Evolutionary conservation across 2,113 vertebrate species (phyloP).

Genomic region (Dipodomys ordii): DNA sequence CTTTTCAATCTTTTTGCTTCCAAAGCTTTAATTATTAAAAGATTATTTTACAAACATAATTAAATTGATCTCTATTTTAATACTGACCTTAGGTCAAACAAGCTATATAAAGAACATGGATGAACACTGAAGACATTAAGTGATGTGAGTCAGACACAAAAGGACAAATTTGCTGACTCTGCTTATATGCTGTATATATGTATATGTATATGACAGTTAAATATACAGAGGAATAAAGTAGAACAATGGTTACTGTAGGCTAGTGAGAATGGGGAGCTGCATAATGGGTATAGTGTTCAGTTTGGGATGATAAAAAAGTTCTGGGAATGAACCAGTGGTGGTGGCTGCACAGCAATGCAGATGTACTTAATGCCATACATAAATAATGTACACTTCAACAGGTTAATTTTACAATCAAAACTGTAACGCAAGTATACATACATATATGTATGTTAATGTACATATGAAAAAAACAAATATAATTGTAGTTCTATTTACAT

Average conservation of each 20-base stretch:
- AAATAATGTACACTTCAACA: background rate
- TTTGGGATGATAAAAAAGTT: background rate
- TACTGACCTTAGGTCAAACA: background rate
- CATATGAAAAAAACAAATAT: too few relatives aligned
- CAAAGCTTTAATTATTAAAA: background rate
- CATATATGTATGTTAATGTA: too few relatives aligned
- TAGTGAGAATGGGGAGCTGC: background rate
- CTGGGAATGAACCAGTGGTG: background rate
- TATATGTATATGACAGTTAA: background rate
- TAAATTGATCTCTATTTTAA: background rate
- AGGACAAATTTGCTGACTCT: background rate
- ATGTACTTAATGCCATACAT: background rate
- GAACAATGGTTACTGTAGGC: background rate
- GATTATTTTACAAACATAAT: slow-evolving; percentile 4
- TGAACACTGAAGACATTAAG: slow-evolving; percentile 2
- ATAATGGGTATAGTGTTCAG: background rate
- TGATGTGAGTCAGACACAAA: slow-evolving; percentile 2
- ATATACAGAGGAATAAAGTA: background rate
- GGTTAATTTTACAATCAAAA: too few relatives aligned
- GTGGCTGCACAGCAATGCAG: background rate
- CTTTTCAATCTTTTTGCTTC: background rate
- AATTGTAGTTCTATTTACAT: too few relatives aligned
- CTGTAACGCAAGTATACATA: too few relatives aligned
- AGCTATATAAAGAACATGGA: background rate
- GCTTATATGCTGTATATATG: background rate